A percentile compares a stretch with the other conserved stretches of the same genome.
These are phyloP conservation scores for Tauraco erythrolophus DNA, from an alignment of 2,113 vertebrate species.

Conservation along the genomic window DNA sequence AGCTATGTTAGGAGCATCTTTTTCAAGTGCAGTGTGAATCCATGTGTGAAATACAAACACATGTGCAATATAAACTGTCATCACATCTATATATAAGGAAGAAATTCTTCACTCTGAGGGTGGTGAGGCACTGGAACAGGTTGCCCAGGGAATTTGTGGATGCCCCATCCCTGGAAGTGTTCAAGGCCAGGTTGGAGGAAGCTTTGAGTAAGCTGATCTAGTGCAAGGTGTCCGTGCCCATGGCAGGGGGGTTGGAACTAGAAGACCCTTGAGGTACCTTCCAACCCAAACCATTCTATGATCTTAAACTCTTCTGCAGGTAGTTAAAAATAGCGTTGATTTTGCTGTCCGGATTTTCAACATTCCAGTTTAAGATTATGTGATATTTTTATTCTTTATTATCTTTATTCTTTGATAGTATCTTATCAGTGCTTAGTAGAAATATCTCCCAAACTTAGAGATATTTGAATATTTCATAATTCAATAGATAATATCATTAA, in stretches of 20 bases:
- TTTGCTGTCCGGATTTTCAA: neutral
- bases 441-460: neutral
- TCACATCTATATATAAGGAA: too few relatives aligned
- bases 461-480: neutral
- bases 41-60: neutral
- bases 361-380: neutral
- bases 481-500: neutral
- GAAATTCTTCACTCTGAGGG: too few relatives aligned
- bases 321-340: neutral
- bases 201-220: too few relatives aligned
- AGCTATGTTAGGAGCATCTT: neutral
- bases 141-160: too few relatives aligned
- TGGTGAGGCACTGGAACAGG: too few relatives aligned
- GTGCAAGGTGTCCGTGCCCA: too few relatives aligned
- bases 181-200: too few relatives aligned
- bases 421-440: neutral
- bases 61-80: neutral
- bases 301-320: rapidly evolving
- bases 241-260: too few relatives aligned
- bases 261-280: too few relatives aligned
- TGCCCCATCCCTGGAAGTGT: too few relatives aligned
- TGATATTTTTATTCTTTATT: neutral
- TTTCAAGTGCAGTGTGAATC: neutral
- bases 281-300: too few relatives aligned
- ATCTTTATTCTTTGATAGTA: neutral